Percentiles rank a stretch among this genome's conserved stretches.
Conservation (phyloP, 2,113 vertebrate genomes). For the Cariama cristata region DNA sequence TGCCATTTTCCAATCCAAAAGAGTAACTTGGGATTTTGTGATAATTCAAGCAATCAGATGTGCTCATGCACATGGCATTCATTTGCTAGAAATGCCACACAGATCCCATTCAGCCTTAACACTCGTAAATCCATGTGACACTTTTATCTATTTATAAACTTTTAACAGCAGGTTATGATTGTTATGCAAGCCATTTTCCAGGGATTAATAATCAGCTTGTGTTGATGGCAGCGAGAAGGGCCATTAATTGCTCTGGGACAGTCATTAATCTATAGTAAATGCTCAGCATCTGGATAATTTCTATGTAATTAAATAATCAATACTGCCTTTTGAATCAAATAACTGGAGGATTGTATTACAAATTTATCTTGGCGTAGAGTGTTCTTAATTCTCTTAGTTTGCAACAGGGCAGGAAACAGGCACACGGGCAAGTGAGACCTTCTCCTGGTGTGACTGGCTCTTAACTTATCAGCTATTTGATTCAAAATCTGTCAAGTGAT, state of each 20-base stretch:
- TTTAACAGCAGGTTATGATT: slow-evolving; percentile 61
- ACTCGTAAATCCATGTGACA: slow-evolving; percentile 53
- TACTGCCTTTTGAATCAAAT: slow-evolving; percentile 43
- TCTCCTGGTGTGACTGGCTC: background rate
- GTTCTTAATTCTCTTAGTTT: slow-evolving; percentile 20
- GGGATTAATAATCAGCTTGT: slow-evolving; percentile 48
- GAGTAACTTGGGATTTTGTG: slow-evolving; percentile 59
- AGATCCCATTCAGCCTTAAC: slow-evolving; percentile 42
- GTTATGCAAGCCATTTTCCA: slow-evolving; percentile 59
- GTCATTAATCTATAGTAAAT: slow-evolving; percentile 56
- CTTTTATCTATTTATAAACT: slow-evolving; percentile 71
- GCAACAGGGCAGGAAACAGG: background rate
- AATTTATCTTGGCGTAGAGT: slow-evolving; percentile 10
- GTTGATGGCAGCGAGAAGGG: slow-evolving; percentile 8
- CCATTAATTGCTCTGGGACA: slow-evolving; percentile 36
- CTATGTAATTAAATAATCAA: slow-evolving; percentile 51
- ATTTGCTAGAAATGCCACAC: background rate
- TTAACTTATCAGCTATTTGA: background rate
- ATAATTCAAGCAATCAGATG: slow-evolving; percentile 62
- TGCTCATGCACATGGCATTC: slow-evolving; percentile 59
- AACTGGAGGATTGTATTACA: background rate
- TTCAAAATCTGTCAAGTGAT: background rate
- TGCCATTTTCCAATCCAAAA: slow-evolving; percentile 52
- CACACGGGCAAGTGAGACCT: rapidly evolving
- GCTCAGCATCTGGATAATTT: slow-evolving; percentile 25